Evolutionary conservation across 2,888 invertebrate species (phyloP).

Genomic region (Acronicta aceris): DNA sequence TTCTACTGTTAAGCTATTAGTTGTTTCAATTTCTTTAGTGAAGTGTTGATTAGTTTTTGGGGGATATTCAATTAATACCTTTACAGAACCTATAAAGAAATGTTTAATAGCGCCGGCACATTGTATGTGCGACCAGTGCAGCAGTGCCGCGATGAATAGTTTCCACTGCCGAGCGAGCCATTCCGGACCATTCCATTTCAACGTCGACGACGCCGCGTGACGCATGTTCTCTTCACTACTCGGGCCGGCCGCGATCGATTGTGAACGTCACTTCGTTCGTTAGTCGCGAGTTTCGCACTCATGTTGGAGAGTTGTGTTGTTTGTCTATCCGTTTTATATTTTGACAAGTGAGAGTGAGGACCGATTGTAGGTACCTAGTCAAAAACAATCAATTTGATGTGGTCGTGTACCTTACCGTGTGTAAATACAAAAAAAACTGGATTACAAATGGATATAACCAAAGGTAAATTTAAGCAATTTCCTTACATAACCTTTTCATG

Average conservation of each 20-base stretch:
- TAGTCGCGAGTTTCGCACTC: constrained; percentile 82
- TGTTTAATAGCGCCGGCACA: background rate
- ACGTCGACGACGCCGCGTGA: constrained; percentile 39
- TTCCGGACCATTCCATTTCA: constrained; percentile 2
- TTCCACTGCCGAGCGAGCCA: constrained; percentile 5
- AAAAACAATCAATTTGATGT: constrained; percentile 65
- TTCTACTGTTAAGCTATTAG: too few relatives aligned
- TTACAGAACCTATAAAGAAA: background rate
- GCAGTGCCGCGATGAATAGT: constrained; percentile 39
- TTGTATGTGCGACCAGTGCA: constrained; percentile 1
- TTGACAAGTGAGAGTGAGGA: constrained; percentile 73
- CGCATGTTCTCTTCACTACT: constrained; percentile 37
- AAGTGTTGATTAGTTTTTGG: background rate
- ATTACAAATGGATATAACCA: constrained; percentile 79
- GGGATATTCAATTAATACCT: background rate
- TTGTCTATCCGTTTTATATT: constrained; percentile 62
- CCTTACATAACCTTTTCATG: constrained; percentile 73
- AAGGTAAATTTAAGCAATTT: constrained; percentile 72
- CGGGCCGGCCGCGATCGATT: constrained; percentile 47
- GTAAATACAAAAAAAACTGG: constrained; percentile 58
- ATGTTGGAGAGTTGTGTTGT: constrained; percentile 74
- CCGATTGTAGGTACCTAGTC: constrained; percentile 52
- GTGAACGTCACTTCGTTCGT: constrained; percentile 50
- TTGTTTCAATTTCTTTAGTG: too few relatives aligned
- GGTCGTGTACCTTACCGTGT: constrained; percentile 64